Base-by-base conservation (phyloP, 2,797 vertebrate species). In the Atherinosoma microstoma region DNA sequence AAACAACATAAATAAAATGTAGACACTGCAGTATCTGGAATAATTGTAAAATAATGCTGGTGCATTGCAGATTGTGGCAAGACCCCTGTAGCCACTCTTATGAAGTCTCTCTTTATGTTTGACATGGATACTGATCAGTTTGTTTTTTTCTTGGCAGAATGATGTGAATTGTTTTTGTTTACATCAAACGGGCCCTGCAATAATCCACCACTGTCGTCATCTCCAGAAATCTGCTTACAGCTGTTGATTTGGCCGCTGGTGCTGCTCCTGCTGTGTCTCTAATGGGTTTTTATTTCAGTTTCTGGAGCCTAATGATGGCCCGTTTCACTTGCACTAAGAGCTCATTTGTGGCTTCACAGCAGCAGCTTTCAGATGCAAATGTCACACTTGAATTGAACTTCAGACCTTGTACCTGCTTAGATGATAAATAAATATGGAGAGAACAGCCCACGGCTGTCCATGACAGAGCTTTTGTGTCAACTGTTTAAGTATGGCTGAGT, bases 361-460 rank as follows among this genome's bases (percentile, higher is more conserved):
- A 10, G 10, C 49, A 38, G 64, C 51, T 54, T 66, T 56, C 49
- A 66, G 7, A 66, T 66, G 64, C 64, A 56, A 56, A 66, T 66
- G 7, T 4, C n/a, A 20, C 34, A 40, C 51, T 56, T 54, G 34
- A 66, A 56, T 51, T 18, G 12, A 20, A 38, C 32, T 36, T 16
- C n/a, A 66, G 49, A 56, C 49, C 24, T 27, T 22, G 51, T 8
- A 54, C 64, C 36, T 40, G 51, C 9, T 35, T 22, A 38, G 18
- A 38, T 5, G 13, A 38, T 34, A 24, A 22, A 29, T 35, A 24
- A 18, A 56, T 38, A 13, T 54, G 35, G 63, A 24, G 38, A 35
- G 5, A 54, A 24, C 49, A 29, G 22, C 49, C 24, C 16, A 29
- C 24, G 29, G 4, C 35, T 40, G 64, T 13, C 51, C 35, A 12